Conservation (phyloP, 2,888 invertebrate species). For the Malthinus flaveolus region DNA sequence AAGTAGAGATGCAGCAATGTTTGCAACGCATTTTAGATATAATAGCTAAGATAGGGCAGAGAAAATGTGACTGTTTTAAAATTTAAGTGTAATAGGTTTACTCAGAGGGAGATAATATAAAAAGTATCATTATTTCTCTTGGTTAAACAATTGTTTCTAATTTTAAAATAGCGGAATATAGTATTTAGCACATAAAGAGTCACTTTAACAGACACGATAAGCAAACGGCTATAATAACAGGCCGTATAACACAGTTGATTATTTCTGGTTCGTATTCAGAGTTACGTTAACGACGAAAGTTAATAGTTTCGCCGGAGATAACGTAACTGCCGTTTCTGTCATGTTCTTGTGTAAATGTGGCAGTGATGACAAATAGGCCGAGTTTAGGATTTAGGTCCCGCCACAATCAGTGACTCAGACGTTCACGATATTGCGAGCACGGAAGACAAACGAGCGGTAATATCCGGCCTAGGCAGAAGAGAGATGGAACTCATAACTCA, state of each 20-base stretch:
- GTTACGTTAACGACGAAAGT: constrained; percentile 29
- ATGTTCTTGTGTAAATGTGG: constrained; percentile 31
- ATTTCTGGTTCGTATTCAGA: constrained; percentile 29
- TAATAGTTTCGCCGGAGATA: constrained; percentile 29
- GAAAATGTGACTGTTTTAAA: constrained; percentile 56
- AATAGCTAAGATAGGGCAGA: constrained; percentile 51
- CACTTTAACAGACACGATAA: constrained; percentile 46
- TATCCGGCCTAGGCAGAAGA: constrained; percentile 51
- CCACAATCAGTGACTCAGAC: constrained; percentile 42
- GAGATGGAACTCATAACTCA: constrained; percentile 52
- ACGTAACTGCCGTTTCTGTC: constrained; percentile 27
- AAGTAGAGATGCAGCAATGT: constrained; percentile 46
- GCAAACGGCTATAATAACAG: constrained; percentile 41
- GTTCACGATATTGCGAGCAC: constrained; percentile 46
- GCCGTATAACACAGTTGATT: constrained; percentile 36
- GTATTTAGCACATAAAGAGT: constrained; percentile 50
- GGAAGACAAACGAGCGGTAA: constrained; percentile 54
- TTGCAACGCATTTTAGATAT: constrained; percentile 52
- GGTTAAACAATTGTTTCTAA: constrained; percentile 52
- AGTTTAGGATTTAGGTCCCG: constrained; percentile 47
- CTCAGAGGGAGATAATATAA: constrained; percentile 51
- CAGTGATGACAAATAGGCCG: constrained; percentile 46
- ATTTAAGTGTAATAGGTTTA: constrained; percentile 55
- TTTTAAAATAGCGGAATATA: constrained; percentile 47
- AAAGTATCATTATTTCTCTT: constrained; percentile 50